Percentiles rank a stretch among this genome's conserved stretches.
Conservation (phyloP, 2,888 invertebrate species). For the Microplitis manilae region DNA sequence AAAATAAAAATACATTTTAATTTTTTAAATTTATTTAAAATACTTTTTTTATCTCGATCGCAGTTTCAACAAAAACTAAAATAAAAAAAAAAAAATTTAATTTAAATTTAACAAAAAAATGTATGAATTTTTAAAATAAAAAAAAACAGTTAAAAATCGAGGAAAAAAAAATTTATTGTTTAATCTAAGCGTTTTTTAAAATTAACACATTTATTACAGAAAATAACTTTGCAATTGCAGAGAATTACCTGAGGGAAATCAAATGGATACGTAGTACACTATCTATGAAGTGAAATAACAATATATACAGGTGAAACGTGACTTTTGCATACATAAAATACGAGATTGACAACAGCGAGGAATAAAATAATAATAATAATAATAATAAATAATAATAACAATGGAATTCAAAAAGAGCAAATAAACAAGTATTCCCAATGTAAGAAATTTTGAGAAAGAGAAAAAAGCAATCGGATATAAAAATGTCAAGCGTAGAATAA, state of each 20-base stretch:
- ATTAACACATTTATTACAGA: not conserved
- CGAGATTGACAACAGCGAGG: slow-evolving; percentile 33
- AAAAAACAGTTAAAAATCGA: not conserved
- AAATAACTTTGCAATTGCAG: not conserved
- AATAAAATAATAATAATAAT: slow-evolving; percentile 62
- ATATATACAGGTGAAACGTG: not conserved
- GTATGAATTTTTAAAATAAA: not conserved
- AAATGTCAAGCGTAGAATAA: slow-evolving; percentile 63
- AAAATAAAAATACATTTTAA: too few relatives aligned
- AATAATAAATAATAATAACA: slow-evolving; percentile 45
- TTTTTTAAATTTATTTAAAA: too few relatives aligned
- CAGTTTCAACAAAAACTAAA: too few relatives aligned
- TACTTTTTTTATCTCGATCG: too few relatives aligned
- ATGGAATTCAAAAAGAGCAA: not conserved
- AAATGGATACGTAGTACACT: slow-evolving; percentile 1
- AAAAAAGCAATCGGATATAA: slow-evolving; percentile 61
- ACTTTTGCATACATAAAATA: slow-evolving; percentile 31
- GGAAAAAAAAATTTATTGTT: not conserved
- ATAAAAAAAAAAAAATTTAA: not conserved
- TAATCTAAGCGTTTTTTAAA: not conserved
- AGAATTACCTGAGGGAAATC: slow-evolving; percentile 33
- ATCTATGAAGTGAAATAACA: not conserved
- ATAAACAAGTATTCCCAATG: not conserved
- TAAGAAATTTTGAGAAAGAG: not conserved
- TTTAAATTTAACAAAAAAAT: not conserved